Evolutionary conservation across 2,888 invertebrate genomes (phyloP).

Genomic region (Morpho achilles): DNA sequence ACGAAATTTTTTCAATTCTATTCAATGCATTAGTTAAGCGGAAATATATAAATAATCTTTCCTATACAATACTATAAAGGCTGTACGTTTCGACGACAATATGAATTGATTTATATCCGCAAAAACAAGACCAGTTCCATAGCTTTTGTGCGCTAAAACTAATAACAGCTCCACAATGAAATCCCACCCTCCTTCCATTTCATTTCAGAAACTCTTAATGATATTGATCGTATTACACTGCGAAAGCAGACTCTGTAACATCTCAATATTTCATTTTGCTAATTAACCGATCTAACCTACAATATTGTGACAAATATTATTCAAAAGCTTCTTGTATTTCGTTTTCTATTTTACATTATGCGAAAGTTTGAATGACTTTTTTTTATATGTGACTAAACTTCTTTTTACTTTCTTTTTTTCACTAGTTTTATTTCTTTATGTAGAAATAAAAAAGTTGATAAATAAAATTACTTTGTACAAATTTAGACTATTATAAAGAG

Average conservation of each 20-base stretch:
- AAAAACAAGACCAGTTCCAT: conserved; percentile 9
- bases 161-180: conserved; percentile 51
- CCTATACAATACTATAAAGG: not conserved
- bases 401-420: no score
- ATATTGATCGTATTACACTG: conserved; percentile 56
- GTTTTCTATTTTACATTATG: no score
- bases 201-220: conserved; percentile 51
- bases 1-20: no score
- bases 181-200: conserved; percentile 48
- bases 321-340: no score
- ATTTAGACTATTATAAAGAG: no score
- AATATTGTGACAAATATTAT: no score
- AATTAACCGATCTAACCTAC: conserved; percentile 25
- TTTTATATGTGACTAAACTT: no score
- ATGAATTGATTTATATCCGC: conserved; percentile 11
- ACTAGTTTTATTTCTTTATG: no score
- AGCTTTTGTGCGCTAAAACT: conserved; percentile 33
- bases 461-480: no score
- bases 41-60: not conserved
- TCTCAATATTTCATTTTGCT: conserved; percentile 30
- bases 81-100: conserved; percentile 3
- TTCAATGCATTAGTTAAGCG: no score
- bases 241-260: conserved; percentile 30
- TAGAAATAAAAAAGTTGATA: no score
- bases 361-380: no score